phyloP scores from a whole-genome alignment of 2,888 invertebrate species.

The Tortrix viridana region DNA sequence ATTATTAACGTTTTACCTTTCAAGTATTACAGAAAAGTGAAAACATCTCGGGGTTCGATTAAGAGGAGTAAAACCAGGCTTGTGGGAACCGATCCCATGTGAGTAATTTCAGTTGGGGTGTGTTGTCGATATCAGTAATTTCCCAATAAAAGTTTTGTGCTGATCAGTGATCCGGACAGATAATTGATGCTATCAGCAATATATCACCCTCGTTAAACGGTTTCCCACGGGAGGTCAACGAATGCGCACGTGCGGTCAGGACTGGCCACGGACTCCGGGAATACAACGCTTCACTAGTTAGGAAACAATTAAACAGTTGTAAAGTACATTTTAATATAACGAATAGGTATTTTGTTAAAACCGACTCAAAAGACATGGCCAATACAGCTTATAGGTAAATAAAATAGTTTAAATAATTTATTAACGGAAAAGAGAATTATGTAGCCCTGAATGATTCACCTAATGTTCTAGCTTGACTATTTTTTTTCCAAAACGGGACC shows the following conservation, averaged over 20 bases:
- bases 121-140: slow-evolving; percentile 58
- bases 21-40: slow-evolving; percentile 1
- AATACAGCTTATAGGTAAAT: no score
- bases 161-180: slow-evolving; percentile 55
- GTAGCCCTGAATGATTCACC: no score
- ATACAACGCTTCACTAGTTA: slow-evolving; percentile 20
- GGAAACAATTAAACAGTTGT: slow-evolving; percentile 1
- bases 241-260: slow-evolving; percentile 53
- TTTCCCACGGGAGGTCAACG: slow-evolving; percentile 65
- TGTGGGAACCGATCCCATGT: slow-evolving; percentile 53
- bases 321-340: neutral
- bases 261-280: slow-evolving; percentile 43
- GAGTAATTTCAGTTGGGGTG: slow-evolving; percentile 43
- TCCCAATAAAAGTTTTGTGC: slow-evolving; percentile 48
- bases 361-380: neutral
- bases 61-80: slow-evolving; percentile 3
- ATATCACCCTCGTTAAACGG: slow-evolving; percentile 75
- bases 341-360: neutral
- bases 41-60: neutral
- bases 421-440: no score
- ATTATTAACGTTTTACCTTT: neutral
- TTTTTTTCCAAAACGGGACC: slow-evolving; percentile 5
- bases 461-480: neutral
- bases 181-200: slow-evolving; percentile 70
- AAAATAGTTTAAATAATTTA: no score